Evolutionary conservation across 2,113 vertebrate species (phyloP), one percentile per base, ranked within the genome.

Genomic region (Salvelinus namaycush): DNA sequence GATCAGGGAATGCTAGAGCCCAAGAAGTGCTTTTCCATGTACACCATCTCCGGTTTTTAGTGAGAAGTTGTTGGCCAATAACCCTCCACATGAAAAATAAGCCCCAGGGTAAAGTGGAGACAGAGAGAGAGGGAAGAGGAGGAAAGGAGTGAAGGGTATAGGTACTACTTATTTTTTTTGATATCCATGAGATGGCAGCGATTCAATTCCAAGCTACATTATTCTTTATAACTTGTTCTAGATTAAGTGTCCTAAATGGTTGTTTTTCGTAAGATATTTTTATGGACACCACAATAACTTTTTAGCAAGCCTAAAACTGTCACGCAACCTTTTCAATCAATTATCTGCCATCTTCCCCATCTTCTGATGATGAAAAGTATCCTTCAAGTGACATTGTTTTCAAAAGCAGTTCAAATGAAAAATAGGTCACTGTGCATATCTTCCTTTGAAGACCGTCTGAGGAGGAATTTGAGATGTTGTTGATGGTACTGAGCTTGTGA

Each of bases 1-100:
- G 27, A 22, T 68, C 27, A 86, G 86, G 39, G 39, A 44, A 44
- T 44, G 39, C 9, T 9, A 9, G 39, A 44, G 39, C 39, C 39
- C 72, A 75, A 76, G 79, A 74, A 86, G 80, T 86, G 83, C 76
- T 84, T 86, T 89, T 86, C 77, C 64, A n/a, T 87, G 81, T 81
- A 39, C 62, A 60, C 39, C 49, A 67, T 60, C 67, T 68, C 20
- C 60, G 64, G 39, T 44, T 70, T 70, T 44, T 62, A 59, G 69
- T 44, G 27, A 74, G 71, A 71, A 71, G 68, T 73, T 74, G 39
- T 67, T 72, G 68, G 87, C 79, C 74, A 69, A 67, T 82, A 60
- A 70, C 64, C 83, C 57, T 80, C 18, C 3, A 71, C 65, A 54
- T 75, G 78, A 79, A 57, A 75, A 77, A 76, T 70, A 44, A 76